Percentiles rank a stretch among this genome's conserved stretches.
These are phyloP conservation scores for Trematomus loennbergii DNA, from an alignment of 2,113 vertebrate genomes.

Conservation along the genomic window DNA sequence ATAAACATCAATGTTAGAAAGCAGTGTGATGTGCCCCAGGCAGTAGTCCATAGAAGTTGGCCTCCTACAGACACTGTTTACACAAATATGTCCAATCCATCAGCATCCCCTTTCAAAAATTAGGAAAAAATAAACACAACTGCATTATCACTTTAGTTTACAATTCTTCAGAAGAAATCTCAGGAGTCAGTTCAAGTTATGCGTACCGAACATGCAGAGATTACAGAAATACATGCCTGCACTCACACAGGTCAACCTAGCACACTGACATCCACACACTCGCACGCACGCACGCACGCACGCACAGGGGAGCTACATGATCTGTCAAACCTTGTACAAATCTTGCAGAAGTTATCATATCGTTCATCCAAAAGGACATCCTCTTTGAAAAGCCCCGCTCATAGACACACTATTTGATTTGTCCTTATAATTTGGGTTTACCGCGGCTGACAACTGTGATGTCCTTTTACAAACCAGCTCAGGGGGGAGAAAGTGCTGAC, in stretches of 20 bases:
- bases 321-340: conserved; percentile 34
- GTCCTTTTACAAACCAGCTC: conserved; percentile 77
- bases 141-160: neutral
- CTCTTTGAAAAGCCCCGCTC: conserved; percentile 48
- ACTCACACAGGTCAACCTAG: neutral
- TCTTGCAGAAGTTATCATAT: conserved; percentile 47
- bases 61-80: neutral
- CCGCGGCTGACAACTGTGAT: conserved; percentile 77
- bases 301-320: neutral
- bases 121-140: neutral
- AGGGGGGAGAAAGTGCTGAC: conserved; percentile 83
- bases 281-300: neutral
- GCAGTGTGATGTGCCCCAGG: neutral
- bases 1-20: neutral
- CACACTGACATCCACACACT: neutral
- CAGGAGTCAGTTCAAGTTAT: neutral
- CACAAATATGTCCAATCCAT: neutral
- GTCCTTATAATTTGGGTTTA: conserved; percentile 76
- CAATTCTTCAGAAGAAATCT: neutral
- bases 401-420: conserved; percentile 76
- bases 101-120: neutral
- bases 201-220: neutral
- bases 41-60: neutral
- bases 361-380: conserved; percentile 45
- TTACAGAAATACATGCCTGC: conserved; percentile 3